phyloP scores from a whole-genome alignment of 2,888 invertebrate species.

The Bellardia pandia region DNA sequence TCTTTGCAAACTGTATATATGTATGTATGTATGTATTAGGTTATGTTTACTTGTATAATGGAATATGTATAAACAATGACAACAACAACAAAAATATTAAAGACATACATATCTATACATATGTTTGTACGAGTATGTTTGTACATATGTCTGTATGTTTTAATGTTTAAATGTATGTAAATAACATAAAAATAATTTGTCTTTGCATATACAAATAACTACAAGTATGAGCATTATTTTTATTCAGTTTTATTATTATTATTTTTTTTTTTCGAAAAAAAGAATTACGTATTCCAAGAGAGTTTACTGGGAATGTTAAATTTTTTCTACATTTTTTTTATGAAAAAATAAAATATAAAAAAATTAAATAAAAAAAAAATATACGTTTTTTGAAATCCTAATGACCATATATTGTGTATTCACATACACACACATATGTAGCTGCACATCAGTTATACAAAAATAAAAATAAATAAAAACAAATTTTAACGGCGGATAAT shows the following conservation, averaged over 20 bases:
- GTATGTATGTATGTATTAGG: neutral
- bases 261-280: slow-evolving; percentile 31
- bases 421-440: slow-evolving; percentile 14
- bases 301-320: slow-evolving; percentile 73
- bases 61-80: slow-evolving; percentile 6
- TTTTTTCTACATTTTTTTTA: slow-evolving; percentile 66
- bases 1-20: neutral
- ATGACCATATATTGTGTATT: slow-evolving; percentile 68
- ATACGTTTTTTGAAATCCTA: slow-evolving; percentile 75
- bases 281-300: slow-evolving; percentile 71
- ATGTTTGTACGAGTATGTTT: neutral
- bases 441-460: slow-evolving; percentile 32
- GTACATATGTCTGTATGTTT: slow-evolving; percentile 9
- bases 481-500: slow-evolving; percentile 71
- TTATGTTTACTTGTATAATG: neutral
- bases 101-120: neutral
- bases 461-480: slow-evolving; percentile 46
- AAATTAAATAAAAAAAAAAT: slow-evolving; percentile 61
- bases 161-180: slow-evolving; percentile 27
- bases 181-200: slow-evolving; percentile 65
- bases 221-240: slow-evolving; percentile 63
- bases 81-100: neutral
- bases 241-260: slow-evolving; percentile 55
- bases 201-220: slow-evolving; percentile 55
- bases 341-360: slow-evolving; percentile 39